Base-by-base conservation (phyloP, 1,140 invertebrate species). In the Micrasema minimum region DNA sequence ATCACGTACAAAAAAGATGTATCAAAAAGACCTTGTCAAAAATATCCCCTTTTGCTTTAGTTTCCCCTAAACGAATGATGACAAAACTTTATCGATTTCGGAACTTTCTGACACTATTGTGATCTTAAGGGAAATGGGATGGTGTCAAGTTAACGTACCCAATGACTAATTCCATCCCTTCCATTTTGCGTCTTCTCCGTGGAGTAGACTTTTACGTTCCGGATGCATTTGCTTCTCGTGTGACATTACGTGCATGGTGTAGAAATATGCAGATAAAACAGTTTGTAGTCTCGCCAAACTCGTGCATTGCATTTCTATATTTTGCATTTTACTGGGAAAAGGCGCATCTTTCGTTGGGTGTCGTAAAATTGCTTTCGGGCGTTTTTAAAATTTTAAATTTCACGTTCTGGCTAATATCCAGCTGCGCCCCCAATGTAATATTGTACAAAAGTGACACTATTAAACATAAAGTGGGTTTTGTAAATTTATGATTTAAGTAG, bases 1-100 rank as follows among this genome's bases (percentile, higher is more conserved):
- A 35, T 31, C 55, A 59, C 55, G 55, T 59, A 38, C 55, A 38
- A 35, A 59, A 59, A 59, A 38, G 20, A 57, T 57, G 35, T 59
- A 16, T 43, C 18, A 22, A 9, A 38, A 38, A n/a, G n/a, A 9
- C 55, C 55, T 38, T 16, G 35, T 31, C 37, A 20, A 41, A 59
- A 14, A 59, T 59, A 59, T 59, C 55, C 14, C 55, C 37, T 59
- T n/a, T 59, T 22, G 35, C n/a, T 41, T 59, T 18, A 59, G 55
- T 59, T 10, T 59, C 55, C 55, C 55, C 51, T 5, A 43, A 22
- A 7, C 55, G 37, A 22, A 41, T 31, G 55, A 59, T 59, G 55
- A 4, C 10, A 59, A 59, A 59, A 59, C 55, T 59, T 59, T 38
- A 59, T 43, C 55, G 55, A 59, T 59, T 41, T 59, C 37, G 9